phyloP scores from a whole-genome alignment of 2,888 invertebrate genomes.

The Sthenelais limicola region DNA sequence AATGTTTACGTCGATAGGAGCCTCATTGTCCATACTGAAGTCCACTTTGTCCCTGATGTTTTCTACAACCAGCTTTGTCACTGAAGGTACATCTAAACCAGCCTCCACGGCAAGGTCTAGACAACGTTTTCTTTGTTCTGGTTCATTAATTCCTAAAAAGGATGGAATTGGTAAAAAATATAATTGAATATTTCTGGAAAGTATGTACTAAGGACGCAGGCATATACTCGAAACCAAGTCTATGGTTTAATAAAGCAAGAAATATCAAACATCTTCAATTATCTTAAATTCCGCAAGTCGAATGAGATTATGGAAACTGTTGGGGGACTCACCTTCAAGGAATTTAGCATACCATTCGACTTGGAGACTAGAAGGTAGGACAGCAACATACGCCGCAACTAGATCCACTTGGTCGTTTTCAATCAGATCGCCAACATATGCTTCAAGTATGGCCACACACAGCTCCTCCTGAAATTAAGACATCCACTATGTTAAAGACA shows the following conservation, averaged over 20 bases:
- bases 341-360: slow-evolving; percentile 72
- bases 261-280: too few relatives aligned
- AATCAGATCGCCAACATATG: slow-evolving; percentile 81
- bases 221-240: too few relatives aligned
- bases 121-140: slow-evolving; percentile 69
- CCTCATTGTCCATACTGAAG: slow-evolving; percentile 73
- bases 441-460: slow-evolving; percentile 83
- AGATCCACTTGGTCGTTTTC: slow-evolving; percentile 82
- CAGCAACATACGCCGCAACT: slow-evolving; percentile 89
- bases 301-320: too few relatives aligned
- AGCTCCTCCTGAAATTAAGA: slow-evolving; percentile 74
- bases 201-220: too few relatives aligned
- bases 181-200: too few relatives aligned
- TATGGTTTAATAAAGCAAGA: too few relatives aligned
- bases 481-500: background rate
- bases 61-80: slow-evolving; percentile 89
- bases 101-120: slow-evolving; percentile 77
- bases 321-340: slow-evolving; percentile 72
- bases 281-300: too few relatives aligned
- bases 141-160: slow-evolving; percentile 65
- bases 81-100: slow-evolving; percentile 86
- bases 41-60: slow-evolving; percentile 75
- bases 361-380: slow-evolving; percentile 80
- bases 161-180: too few relatives aligned
- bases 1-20: slow-evolving; percentile 74